Base-by-base conservation (phyloP, 2,888 invertebrate species). In the Omphaloscelis lunosa region DNA sequence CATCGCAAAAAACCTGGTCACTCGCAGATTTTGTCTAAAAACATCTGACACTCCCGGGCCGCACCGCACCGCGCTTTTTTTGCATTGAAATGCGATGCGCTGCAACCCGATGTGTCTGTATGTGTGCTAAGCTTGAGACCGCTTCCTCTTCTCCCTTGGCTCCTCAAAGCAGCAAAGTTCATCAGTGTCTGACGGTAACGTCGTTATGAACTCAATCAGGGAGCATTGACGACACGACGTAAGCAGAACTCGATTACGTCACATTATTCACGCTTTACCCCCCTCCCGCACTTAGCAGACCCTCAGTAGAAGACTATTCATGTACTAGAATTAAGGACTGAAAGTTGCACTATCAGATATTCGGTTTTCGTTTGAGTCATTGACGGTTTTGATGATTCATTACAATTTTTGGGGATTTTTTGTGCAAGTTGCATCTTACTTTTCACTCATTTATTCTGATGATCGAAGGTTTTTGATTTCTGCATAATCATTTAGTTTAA, bases 161-260 rank as follows among this genome's bases (percentile, higher is more conserved):
- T 85, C 75, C n/a, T 61, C 59, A 79, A 85, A 88, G 91, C 89
- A 90, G 88, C 91, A 95, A 94, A 95, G 95, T 95, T 95, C 95
- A 95, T 95, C 95, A 95, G 94, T 92, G 93, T 93, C 91, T 90
- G 91, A 86, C 92, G 89, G 91, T 96, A 96, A 96, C 91, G 72
- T 93, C 89, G 93, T 96, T 96, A 96, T 82, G 92, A 94, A 93
- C 95, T 95, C 96, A 96, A 96, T 96, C 96, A 95, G 91, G 88
- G 86, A 84, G 93, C 94, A 96, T 96, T 95, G 95, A 95, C 93
- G 94, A 92, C 91, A 90, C 92, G 93, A 93, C 91, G 95, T 95
- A 94, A 95, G 93, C 93, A 82, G 89, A 93, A 95, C 93, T 93
- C 92, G 92, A 96, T 96, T 95, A 95, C 84, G 85, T 89, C 85